Base-by-base conservation (phyloP, 2,113 vertebrate genomes). In the Pleuronectes platessa region DNA sequence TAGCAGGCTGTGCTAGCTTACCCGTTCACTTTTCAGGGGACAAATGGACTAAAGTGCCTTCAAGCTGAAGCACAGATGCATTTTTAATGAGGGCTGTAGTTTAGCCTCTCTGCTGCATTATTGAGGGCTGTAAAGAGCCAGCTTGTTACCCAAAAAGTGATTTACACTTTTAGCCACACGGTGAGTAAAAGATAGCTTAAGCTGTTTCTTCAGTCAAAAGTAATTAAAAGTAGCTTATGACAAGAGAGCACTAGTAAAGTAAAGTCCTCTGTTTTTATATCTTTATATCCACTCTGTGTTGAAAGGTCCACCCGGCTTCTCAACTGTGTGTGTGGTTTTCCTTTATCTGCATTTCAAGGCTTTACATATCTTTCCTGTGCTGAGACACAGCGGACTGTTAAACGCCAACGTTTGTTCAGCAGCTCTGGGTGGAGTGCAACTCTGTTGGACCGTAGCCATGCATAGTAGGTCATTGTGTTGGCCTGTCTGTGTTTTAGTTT, bases 71-170 rank as follows among this genome's bases (percentile, higher is more conserved):
- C 58, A 20, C 73, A 61, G 31, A 79, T 92, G 35, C 67, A 81
- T 86, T 61, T 92, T 90, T 92, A 4, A 91, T 88, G 68, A 86
- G 42, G 53, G 21, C 61, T 76, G 63, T 83, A 70, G 79, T 89
- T 86, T 70, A 87, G 65, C 60, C 7, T 68, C 68, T 86, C 68
- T 71, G 80, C 65, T 90, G 58, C 83, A 85, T 93, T 89, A 88
- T 88, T 88, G 83, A 92, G 51, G 65, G 20, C 61, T 82, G 61
- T 75, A 74, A 89, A 87, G 82, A 83, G 73, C 60, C 55, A 62
- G 55, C 79, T 82, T 83, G 76, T 82, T 89, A 78, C 75, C 49
- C n/a, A 83, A 66, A 85, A 79, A 70, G 66, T 79, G 80, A 84
- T 62, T 91, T 90, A 86, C 64, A 86, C 66, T 58, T 78, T 23